Conservation (phyloP, 2,888 invertebrate genomes). For the Pyrrhia umbra region DNA sequence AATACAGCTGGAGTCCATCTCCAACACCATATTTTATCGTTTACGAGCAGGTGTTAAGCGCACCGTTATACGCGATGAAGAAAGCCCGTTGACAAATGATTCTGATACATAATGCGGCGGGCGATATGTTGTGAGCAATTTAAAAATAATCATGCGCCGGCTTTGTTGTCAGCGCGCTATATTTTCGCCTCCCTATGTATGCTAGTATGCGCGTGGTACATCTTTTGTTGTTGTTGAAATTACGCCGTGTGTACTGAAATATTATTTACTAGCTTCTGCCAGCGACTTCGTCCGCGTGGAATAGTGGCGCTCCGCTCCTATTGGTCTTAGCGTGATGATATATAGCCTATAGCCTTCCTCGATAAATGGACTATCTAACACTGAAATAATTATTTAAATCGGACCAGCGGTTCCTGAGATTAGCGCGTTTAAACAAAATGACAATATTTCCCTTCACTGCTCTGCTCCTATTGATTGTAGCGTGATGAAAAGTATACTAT, state of each 20-base stretch:
- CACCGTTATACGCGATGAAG: conserved; percentile 47
- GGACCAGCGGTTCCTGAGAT: no score
- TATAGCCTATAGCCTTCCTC: no score
- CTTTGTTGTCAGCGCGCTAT: conserved; percentile 50
- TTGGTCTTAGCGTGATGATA: no score
- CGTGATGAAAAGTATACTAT: no score
- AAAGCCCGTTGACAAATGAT: conserved; percentile 57
- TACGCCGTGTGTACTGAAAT: conserved; percentile 9
- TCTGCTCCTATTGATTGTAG: no score
- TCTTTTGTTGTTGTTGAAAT: conserved; percentile 46
- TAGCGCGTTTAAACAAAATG: no score
- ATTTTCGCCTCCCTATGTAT: conserved; percentile 20
- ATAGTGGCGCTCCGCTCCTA: no score
- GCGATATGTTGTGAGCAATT: conserved; percentile 55
- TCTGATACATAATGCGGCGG: conserved; percentile 50
- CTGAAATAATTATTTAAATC: no score
- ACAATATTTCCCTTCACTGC: no score
- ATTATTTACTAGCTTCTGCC: no score
- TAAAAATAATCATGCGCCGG: conserved; percentile 54
- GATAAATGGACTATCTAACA: no score
- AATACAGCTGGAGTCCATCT: conserved; percentile 40
- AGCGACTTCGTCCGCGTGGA: no score
- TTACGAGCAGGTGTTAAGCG: conserved; percentile 59
- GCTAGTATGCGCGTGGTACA: conserved; percentile 7
- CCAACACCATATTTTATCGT: conserved; percentile 51